Conservation (phyloP, 2,113 vertebrate species). For the Callopanchax toddi region DNA sequence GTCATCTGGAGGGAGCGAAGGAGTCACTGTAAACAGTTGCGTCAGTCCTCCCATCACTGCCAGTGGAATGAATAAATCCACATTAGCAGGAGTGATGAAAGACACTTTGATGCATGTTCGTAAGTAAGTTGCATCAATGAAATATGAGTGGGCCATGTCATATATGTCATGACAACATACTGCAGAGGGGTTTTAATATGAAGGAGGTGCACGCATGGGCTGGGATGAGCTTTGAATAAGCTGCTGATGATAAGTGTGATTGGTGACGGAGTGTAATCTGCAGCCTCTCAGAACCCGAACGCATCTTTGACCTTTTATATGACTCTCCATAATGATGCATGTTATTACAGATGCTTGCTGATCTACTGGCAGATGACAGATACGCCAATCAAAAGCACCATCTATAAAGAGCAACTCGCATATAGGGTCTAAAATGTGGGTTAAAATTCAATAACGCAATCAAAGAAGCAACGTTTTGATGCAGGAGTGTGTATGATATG, state of each 20-base stretch:
- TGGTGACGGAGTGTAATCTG: constrained; percentile 46
- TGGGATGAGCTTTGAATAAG: constrained; percentile 47
- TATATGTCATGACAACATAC: constrained; percentile 72
- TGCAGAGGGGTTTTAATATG: constrained; percentile 57
- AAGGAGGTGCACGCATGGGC: constrained; percentile 18
- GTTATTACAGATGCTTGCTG: constrained; percentile 45
- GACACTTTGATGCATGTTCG: constrained; percentile 69
- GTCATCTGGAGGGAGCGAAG: constrained; percentile 50
- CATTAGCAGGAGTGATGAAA: constrained; percentile 76
- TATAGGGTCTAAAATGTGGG: constrained; percentile 16
- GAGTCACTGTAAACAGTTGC: constrained; percentile 74
- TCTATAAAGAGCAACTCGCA: constrained; percentile 1
- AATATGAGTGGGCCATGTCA: constrained; percentile 67
- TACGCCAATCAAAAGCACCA: constrained; percentile 44
- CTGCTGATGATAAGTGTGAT: constrained; percentile 59
- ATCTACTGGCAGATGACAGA: constrained; percentile 50
- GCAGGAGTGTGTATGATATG: constrained; percentile 32
- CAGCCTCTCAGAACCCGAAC: constrained; percentile 48
- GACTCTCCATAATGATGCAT: constrained; percentile 58
- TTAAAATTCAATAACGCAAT: constrained; percentile 46
- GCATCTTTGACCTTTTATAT: constrained; percentile 67
- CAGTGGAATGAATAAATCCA: constrained; percentile 77
- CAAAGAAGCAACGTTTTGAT: constrained; percentile 59
- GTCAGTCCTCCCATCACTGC: constrained; percentile 72
- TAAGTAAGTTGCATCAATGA: constrained; percentile 49